Evolutionary conservation across 2,113 vertebrate genomes (phyloP).

Genomic region (Nothocercus nigrocapillus): DNA sequence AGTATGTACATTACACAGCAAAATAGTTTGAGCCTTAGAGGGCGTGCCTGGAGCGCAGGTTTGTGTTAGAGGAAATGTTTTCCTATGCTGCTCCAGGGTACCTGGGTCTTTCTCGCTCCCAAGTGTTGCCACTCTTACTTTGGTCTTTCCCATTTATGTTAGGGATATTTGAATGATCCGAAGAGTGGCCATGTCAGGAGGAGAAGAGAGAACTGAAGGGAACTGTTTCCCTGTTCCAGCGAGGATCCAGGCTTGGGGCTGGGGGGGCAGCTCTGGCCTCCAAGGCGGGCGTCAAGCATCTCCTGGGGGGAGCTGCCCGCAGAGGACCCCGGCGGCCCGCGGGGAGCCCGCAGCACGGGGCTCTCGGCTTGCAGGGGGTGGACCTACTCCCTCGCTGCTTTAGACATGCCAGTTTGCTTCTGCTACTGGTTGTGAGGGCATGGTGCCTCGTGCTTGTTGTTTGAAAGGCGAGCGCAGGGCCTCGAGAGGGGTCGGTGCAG

Average conservation of each 20-base stretch:
- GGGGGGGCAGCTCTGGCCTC: background rate
- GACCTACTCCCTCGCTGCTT: background rate
- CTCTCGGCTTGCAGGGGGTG: fast-evolving
- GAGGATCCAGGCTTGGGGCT: background rate
- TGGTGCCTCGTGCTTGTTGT: background rate
- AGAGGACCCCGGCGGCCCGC: background rate
- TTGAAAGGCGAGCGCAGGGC: background rate
- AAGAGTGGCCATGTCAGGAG: background rate
- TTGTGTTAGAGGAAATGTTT: background rate
- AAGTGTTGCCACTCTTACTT: background rate
- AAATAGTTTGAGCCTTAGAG: background rate
- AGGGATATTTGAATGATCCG: background rate
- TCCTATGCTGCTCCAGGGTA: background rate
- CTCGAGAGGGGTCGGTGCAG: background rate
- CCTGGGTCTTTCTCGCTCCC: background rate
- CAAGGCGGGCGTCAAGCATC: background rate
- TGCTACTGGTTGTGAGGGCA: background rate
- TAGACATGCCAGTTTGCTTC: background rate
- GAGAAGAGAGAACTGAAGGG: background rate
- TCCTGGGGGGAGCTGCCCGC: background rate
- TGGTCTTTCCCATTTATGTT: background rate
- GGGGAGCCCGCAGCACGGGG: background rate
- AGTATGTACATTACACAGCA: background rate
- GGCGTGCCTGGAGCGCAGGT: background rate
- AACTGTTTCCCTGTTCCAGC: background rate